Conservation (phyloP, 53 echinoderm and acorn worm genomes). For the Echinometra lucunter region DNA sequence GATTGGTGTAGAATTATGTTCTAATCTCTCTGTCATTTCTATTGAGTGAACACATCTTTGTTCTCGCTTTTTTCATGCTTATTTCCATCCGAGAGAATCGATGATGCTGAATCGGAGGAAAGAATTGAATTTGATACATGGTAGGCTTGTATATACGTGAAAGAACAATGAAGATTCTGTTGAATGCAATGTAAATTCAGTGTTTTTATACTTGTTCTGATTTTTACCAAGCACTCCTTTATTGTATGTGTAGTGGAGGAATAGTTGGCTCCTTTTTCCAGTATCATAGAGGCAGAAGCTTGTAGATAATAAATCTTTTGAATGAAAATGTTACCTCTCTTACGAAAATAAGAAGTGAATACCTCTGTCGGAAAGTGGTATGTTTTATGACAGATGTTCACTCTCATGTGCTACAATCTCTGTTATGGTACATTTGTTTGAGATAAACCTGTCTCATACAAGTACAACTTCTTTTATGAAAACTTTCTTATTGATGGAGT, state of each 20-base stretch:
- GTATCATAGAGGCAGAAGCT: background rate
- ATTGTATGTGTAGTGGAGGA: background rate
- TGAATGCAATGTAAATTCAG: conserved; percentile 48
- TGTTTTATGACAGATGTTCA: background rate
- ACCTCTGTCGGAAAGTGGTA: conserved; percentile 16
- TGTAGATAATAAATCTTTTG: background rate
- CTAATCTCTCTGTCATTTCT: background rate
- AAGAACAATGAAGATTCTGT: conserved; percentile 26
- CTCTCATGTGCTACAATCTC: background rate
- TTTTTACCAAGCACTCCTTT: conserved; percentile 58
- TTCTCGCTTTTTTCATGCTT: conserved; percentile 11
- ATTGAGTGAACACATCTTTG: background rate
- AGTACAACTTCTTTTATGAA: background rate
- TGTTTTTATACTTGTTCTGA: conserved; percentile 62
- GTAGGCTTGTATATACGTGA: conserved; percentile 33
- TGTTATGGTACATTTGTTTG: background rate
- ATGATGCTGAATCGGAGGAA: background rate
- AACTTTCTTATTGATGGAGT: background rate
- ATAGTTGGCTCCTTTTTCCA: background rate
- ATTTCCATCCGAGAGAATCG: conserved; percentile 15
- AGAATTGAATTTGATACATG: conserved; percentile 41
- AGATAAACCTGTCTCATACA: background rate
- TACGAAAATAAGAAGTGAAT: conserved; percentile 6
- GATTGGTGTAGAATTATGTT: background rate
- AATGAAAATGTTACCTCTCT: conserved; percentile 50